phyloP scores from a whole-genome alignment of 2,113 vertebrate genomes.

The Scomber japonicus region DNA sequence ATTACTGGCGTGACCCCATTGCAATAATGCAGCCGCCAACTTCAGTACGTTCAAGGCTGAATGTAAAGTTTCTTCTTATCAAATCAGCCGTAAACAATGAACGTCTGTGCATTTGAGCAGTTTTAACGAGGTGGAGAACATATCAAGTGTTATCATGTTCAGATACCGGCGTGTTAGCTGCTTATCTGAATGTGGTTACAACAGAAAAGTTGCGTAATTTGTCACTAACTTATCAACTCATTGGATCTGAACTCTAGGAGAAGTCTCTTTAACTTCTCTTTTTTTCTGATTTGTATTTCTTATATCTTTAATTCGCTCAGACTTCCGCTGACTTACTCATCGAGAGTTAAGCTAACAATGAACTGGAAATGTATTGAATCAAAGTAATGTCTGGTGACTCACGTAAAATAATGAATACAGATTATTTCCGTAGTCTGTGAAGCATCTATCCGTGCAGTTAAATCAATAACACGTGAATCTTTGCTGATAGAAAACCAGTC shows the following conservation, averaged over 20 bases:
- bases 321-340: background rate
- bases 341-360: background rate
- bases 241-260: no score
- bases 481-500: no score
- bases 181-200: background rate
- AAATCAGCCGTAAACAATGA: background rate
- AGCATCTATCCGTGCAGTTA: no score
- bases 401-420: no score
- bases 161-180: background rate
- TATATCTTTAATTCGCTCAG: background rate
- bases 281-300: background rate
- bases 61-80: background rate
- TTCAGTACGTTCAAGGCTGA: background rate
- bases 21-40: background rate
- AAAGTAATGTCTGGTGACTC: no score
- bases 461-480: no score
- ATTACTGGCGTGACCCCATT: slow-evolving; percentile 34
- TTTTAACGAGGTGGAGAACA: no score
- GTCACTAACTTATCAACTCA: background rate
- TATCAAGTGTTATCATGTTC: no score
- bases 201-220: background rate
- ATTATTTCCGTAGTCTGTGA: no score
- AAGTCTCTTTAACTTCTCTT: background rate
- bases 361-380: background rate
- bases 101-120: rapidly evolving